Percentiles rank a stretch among this genome's conserved stretches.
phyloP scores from a whole-genome alignment of 2,888 invertebrate species.

The Sminthurinus aureus region DNA sequence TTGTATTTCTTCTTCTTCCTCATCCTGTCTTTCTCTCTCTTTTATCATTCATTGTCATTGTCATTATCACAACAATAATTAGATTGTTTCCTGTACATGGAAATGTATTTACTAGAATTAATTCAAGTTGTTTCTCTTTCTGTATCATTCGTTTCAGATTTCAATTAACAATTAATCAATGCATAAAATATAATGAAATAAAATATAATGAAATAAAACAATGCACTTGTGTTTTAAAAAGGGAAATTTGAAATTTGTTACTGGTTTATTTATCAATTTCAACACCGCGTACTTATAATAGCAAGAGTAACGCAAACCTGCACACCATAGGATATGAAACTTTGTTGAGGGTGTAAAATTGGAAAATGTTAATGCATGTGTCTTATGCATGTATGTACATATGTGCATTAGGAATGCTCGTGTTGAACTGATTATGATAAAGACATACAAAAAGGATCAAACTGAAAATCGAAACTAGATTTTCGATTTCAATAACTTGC shows the following conservation, averaged over 20 bases:
- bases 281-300: too few species aligned
- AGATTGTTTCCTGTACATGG: neutral
- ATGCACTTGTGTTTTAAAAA: too few species aligned
- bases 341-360: too few species aligned
- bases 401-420: neutral
- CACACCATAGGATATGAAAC: too few species aligned
- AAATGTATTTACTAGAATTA: neutral
- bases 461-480: constrained; percentile 26
- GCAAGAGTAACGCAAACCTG: too few species aligned
- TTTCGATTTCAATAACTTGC: constrained; percentile 36
- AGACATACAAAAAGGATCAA: neutral
- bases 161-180: too few species aligned
- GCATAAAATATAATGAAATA: too few species aligned
- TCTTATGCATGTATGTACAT: neutral
- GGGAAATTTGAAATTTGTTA: too few species aligned
- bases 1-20: neutral
- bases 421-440: neutral
- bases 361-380: neutral
- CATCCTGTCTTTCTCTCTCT: constrained; percentile 13
- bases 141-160: neutral
- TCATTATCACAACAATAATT: neutral
- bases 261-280: too few species aligned
- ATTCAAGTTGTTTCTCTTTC: neutral
- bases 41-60: neutral
- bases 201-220: too few species aligned